Conservation (phyloP, 2,888 invertebrate species). For the Strigamia transsilvanica region DNA sequence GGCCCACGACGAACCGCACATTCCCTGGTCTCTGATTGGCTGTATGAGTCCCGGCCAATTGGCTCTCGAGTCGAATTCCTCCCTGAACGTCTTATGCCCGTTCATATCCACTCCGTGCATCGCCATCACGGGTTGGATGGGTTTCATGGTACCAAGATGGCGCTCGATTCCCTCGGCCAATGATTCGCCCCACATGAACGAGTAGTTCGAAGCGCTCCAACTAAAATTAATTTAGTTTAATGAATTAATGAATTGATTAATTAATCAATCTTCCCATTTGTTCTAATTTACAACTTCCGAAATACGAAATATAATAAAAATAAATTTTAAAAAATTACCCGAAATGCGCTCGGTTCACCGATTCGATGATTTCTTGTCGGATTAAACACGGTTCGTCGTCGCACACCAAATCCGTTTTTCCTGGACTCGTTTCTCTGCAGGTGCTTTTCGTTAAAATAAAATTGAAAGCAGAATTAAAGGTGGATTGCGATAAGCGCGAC, state of each 20-base stretch:
- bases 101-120: constrained; percentile 67
- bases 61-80: constrained; percentile 77
- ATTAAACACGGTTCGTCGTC: constrained; percentile 78
- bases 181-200: constrained; percentile 83
- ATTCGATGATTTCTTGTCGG: constrained; percentile 73
- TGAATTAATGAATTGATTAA: not conserved
- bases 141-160: constrained; percentile 75
- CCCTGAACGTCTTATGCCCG: not conserved
- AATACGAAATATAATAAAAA: too few species aligned
- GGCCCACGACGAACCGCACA: constrained; percentile 93
- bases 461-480: constrained; percentile 34
- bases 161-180: constrained; percentile 80
- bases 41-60: constrained; percentile 80
- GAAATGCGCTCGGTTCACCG: constrained; percentile 70
- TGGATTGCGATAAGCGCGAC: not conserved
- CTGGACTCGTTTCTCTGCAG: constrained; percentile 62
- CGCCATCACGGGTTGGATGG: constrained; percentile 66
- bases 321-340: constrained; percentile 61
- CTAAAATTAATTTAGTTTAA: constrained; percentile 62
- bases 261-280: not conserved
- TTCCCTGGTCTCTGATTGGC: constrained; percentile 70
- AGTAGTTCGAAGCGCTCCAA: constrained; percentile 84
- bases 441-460: constrained; percentile 61
- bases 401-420: constrained; percentile 71
- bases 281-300: too few species aligned